Conservation (phyloP, 1,140 invertebrate species). For the Tribolium madens region DNA sequence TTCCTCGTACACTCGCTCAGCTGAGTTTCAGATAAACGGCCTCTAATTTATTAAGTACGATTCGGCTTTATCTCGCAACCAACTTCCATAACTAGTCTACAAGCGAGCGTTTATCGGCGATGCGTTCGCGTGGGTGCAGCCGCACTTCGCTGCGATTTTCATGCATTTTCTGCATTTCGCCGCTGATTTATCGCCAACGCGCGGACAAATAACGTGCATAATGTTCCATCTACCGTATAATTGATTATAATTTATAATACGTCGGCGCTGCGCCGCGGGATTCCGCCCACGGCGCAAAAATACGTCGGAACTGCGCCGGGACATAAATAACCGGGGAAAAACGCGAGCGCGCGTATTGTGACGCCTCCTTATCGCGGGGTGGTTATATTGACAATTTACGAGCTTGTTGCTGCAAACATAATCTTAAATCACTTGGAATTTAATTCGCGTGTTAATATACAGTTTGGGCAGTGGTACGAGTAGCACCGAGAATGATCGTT, state of each 20-base stretch:
- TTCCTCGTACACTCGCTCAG: neutral
- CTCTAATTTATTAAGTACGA: constrained; percentile 2
- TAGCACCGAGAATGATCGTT: neutral
- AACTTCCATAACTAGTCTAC: neutral
- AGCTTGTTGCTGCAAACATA: neutral
- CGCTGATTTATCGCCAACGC: neutral
- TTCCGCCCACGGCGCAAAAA: neutral
- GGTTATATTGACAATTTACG: constrained; percentile 31
- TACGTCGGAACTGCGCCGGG: neutral
- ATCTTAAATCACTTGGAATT: constrained; percentile 29
- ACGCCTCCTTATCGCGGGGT: neutral
- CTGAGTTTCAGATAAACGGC: constrained; percentile 3
- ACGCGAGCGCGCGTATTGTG: neutral
- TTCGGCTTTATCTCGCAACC: neutral
- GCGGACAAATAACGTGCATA: constrained; percentile 19
- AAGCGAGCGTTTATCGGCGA: neutral
- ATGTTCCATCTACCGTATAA: constrained; percentile 17
- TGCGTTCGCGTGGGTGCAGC: neutral
- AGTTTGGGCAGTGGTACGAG: constrained; percentile 13
- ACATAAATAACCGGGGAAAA: neutral
- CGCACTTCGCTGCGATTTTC: neutral
- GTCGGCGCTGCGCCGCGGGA: constrained; percentile 1
- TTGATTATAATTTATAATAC: constrained; percentile 24
- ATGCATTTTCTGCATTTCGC: neutral
- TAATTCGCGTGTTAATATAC: constrained; percentile 34